Percentiles rank a stretch among this genome's conserved stretches.
These are phyloP conservation scores for Conops quadrifasciatus DNA, from an alignment of 2,888 invertebrate species.

Conservation along the genomic window DNA sequence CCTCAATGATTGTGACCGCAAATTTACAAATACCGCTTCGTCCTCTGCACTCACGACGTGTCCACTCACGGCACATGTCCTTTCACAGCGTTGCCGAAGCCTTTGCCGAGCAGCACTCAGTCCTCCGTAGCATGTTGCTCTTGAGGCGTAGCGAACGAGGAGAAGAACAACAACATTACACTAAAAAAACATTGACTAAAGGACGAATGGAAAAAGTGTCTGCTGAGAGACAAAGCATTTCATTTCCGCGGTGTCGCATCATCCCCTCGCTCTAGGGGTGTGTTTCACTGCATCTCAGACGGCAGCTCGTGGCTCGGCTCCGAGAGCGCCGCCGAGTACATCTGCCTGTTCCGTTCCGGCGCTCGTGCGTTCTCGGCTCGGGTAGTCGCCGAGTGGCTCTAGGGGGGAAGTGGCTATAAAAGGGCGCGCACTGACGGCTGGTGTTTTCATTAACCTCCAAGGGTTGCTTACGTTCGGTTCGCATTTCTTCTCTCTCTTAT, in stretches of 20 bases:
- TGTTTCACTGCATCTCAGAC: neutral
- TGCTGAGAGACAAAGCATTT: slow-evolving; percentile 6
- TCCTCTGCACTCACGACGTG: slow-evolving; percentile 12
- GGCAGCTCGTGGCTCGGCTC: neutral
- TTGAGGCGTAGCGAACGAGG: neutral
- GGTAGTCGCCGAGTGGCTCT: slow-evolving; percentile 33
- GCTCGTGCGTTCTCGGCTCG: slow-evolving; percentile 35
- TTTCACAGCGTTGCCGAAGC: slow-evolving; percentile 43
- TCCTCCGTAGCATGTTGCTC: neutral
- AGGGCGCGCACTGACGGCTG: slow-evolving; percentile 58
- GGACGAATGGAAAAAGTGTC: neutral
- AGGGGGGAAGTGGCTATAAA: slow-evolving; percentile 58
- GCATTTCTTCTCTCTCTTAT: slow-evolving; percentile 67
- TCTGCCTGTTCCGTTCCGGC: slow-evolving; percentile 29
- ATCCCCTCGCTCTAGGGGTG: slow-evolving; percentile 3
- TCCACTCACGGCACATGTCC: slow-evolving; percentile 38
- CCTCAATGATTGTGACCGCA: slow-evolving; percentile 39
- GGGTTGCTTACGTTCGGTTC: slow-evolving; percentile 67
- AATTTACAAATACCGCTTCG: slow-evolving; percentile 34
- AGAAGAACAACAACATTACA: neutral
- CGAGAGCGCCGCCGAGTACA: slow-evolving; percentile 3
- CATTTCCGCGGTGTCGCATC: slow-evolving; percentile 2
- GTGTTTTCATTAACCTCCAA: slow-evolving; percentile 66
- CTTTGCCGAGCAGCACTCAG: slow-evolving; percentile 35
- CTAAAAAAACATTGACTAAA: neutral